A percentile compares a stretch with the other conserved stretches of the same genome.
Conservation (phyloP, 1,140 invertebrate species). For the Drosophila ohnishii region DNA sequence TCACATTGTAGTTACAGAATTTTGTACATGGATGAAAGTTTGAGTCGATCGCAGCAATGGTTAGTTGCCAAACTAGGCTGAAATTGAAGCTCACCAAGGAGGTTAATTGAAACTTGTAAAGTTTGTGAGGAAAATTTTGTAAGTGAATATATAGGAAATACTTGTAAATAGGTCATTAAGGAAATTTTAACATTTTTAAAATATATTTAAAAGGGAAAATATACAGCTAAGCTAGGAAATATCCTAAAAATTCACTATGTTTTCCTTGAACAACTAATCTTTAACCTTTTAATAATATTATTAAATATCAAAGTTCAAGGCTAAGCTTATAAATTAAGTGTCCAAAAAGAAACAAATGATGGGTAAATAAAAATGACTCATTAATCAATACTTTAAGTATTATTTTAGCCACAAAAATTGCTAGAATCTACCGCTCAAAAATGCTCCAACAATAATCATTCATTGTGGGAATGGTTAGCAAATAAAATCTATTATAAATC, state of each 20-base stretch:
- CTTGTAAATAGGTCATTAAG: background rate
- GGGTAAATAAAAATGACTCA: background rate
- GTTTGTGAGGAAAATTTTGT: background rate
- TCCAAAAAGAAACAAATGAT: background rate
- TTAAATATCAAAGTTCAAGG: slow-evolving; percentile 1
- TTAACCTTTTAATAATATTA: background rate
- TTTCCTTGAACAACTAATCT: too few species aligned
- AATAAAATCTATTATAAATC: slow-evolving; percentile 15
- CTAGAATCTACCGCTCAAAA: background rate
- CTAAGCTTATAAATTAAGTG: too few species aligned
- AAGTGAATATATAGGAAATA: background rate
- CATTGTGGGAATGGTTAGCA: background rate
- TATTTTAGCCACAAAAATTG: slow-evolving; percentile 4
- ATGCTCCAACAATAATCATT: background rate
- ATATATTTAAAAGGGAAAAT: background rate
- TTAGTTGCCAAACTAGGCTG: slow-evolving; percentile 23
- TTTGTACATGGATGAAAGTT: slow-evolving; percentile 36
- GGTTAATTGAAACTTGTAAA: slow-evolving; percentile 6
- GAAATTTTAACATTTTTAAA: fast-evolving
- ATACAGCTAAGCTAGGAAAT: background rate
- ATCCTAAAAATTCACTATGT: background rate
- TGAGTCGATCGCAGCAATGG: slow-evolving; percentile 22
- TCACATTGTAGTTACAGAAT: slow-evolving; percentile 29
- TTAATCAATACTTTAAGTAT: slow-evolving; percentile 10
- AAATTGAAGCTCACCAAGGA: slow-evolving; percentile 1